These are phyloP conservation scores for Thera britannica DNA, from an alignment of 2,888 invertebrate species.

Conservation along the genomic window DNA sequence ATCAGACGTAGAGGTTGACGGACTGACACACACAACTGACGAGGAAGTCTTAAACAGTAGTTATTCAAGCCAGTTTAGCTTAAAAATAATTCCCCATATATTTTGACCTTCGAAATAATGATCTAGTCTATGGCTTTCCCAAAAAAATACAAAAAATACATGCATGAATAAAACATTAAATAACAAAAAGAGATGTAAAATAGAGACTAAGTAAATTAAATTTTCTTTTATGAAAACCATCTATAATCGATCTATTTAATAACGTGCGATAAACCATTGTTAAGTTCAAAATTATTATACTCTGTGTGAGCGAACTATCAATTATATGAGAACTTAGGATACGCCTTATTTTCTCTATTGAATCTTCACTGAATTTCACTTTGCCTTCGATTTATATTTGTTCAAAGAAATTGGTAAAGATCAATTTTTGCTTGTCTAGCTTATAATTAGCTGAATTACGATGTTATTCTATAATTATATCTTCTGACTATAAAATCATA, in stretches of 20 bases:
- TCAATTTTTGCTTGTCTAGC: no score
- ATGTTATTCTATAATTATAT: no score
- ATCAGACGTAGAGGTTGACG: slow-evolving; percentile 30
- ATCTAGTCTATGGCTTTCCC: no score
- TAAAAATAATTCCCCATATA: neutral
- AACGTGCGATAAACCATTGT: neutral
- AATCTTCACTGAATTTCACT: neutral
- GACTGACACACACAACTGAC: slow-evolving; percentile 17
- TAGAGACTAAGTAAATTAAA: no score
- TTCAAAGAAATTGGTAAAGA: neutral
- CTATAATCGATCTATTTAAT: neutral
- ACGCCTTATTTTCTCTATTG: neutral
- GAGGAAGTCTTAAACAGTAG: neutral
- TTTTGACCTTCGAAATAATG: no score
- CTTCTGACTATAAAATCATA: no score
- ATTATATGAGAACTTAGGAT: neutral
- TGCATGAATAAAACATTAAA: neutral
- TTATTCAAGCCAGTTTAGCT: neutral
- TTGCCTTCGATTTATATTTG: neutral
- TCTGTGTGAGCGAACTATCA: neutral
- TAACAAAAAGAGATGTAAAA: no score
- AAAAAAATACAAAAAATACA: neutral
- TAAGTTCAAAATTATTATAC: neutral
- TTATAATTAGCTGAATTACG: no score
- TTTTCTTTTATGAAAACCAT: neutral